These are phyloP conservation scores for Heliconius congener DNA, from an alignment of 1,140 invertebrate genomes.

Conservation along the genomic window DNA sequence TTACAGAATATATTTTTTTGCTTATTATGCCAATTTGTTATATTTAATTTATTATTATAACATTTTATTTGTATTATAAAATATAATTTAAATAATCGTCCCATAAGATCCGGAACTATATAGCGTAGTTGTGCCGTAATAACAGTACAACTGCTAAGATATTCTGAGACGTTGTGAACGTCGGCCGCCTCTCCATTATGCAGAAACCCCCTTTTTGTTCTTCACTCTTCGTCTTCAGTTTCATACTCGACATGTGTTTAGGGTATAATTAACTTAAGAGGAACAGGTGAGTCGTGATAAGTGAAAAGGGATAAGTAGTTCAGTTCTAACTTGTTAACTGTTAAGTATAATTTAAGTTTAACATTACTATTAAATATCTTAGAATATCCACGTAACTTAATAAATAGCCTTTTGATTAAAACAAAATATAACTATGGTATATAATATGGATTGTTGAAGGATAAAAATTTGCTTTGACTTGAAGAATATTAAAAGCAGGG, in stretches of 20 bases:
- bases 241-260: conserved; percentile 39
- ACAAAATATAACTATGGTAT: neutral
- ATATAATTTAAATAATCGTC: neutral
- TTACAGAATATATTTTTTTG: too few relatives aligned
- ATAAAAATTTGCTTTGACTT: neutral
- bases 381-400: too few relatives aligned
- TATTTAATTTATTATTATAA: too few relatives aligned
- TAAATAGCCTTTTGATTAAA: too few relatives aligned
- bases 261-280: conserved; percentile 46
- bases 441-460: neutral
- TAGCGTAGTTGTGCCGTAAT: conserved; percentile 48
- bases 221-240: conserved; percentile 29
- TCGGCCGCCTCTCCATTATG: conserved; percentile 69
- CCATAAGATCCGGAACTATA: neutral
- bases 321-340: neutral
- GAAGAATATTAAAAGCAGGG: too few relatives aligned
- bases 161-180: conserved; percentile 65
- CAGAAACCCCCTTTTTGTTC: conserved; percentile 63
- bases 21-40: too few relatives aligned
- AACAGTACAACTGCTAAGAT: conserved; percentile 64
- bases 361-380: too few relatives aligned
- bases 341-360: neutral
- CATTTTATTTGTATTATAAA: too few relatives aligned
- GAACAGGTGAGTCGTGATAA: conserved; percentile 9
- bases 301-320: conserved; percentile 12